These are phyloP conservation scores for Sphaerodactylus townsendi DNA, from an alignment of 2,113 vertebrate species.

Conservation along the genomic window DNA sequence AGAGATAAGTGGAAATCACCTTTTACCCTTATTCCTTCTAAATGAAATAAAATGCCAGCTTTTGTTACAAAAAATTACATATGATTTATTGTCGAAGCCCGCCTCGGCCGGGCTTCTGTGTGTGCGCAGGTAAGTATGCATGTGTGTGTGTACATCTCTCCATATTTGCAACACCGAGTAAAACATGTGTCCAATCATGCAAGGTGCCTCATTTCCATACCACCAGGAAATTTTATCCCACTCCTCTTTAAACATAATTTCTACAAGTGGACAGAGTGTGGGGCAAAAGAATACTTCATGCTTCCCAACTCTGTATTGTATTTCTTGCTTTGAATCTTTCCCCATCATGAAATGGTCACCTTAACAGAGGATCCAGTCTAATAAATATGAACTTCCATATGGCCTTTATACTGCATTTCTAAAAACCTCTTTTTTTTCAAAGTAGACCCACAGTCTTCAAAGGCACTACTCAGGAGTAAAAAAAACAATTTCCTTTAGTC, in stretches of 20 bases:
- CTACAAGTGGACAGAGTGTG: background rate
- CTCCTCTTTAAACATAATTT: background rate
- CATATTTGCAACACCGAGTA: background rate
- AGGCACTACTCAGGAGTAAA: background rate
- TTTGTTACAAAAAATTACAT: too few relatives aligned
- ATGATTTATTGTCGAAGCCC: background rate
- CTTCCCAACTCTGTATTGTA: background rate
- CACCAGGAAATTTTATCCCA: too few relatives aligned
- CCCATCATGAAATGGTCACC: conserved; percentile 52
- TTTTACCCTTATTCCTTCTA: too few relatives aligned
- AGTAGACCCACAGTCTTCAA: background rate
- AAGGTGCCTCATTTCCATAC: background rate
- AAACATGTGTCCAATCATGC: background rate
- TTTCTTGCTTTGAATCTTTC: background rate
- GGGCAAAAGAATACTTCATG: background rate
- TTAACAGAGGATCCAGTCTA: background rate
- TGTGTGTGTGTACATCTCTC: too few relatives aligned
- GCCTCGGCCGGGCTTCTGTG: too few relatives aligned
- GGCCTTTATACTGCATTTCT: conserved; percentile 51
- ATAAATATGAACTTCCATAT: conserved; percentile 48
- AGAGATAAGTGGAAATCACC: too few relatives aligned
- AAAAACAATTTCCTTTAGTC: background rate
- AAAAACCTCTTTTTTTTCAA: background rate
- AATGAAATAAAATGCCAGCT: too few relatives aligned
- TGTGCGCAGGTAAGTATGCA: too few relatives aligned